A percentile compares a stretch with the other conserved stretches of the same genome.
Conservation (phyloP, 2,888 invertebrate genomes). For the Nephrotoma guestfalica region DNA sequence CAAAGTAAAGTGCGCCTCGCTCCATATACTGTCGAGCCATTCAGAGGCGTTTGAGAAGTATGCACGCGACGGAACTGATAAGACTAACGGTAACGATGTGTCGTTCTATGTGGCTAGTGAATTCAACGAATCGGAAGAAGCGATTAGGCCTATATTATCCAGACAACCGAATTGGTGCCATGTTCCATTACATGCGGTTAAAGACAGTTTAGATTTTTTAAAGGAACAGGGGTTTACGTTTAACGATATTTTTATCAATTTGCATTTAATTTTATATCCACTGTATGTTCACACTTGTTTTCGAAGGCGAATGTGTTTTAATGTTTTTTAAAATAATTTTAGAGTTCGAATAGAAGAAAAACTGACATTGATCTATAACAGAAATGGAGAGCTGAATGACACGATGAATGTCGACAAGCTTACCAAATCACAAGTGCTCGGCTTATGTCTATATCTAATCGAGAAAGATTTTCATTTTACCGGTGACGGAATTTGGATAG, state of each 20-base stretch:
- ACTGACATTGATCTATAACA: slow-evolving; percentile 17
- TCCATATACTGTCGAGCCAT: slow-evolving; percentile 32
- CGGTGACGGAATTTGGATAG: slow-evolving; percentile 57
- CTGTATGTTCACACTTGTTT: slow-evolving; percentile 32
- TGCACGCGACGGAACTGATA: slow-evolving; percentile 40
- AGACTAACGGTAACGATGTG: slow-evolving; percentile 35
- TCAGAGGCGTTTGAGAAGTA: slow-evolving; percentile 32
- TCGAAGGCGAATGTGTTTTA: slow-evolving; percentile 8
- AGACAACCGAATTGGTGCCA: slow-evolving; percentile 51
- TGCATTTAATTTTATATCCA: slow-evolving; percentile 54
- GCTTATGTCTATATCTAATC: slow-evolving; percentile 52
- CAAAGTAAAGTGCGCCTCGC: slow-evolving; percentile 34
- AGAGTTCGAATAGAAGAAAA: slow-evolving; percentile 29
- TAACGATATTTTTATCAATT: slow-evolving; percentile 41
- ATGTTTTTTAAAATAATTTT: slow-evolving; percentile 15
- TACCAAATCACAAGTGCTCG: slow-evolving; percentile 40
- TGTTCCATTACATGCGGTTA: slow-evolving; percentile 41
- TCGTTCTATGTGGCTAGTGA: slow-evolving; percentile 29
- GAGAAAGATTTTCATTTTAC: slow-evolving; percentile 60
- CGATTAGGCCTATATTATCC: slow-evolving; percentile 30
- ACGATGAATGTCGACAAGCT: slow-evolving; percentile 4
- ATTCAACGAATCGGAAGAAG: slow-evolving; percentile 20
- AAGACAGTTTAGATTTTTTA: slow-evolving; percentile 43
- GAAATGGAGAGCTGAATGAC: background rate
- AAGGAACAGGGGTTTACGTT: slow-evolving; percentile 34